Base-by-base conservation (phyloP, 2,113 vertebrate species). In the Polyodon spathula region DNA sequence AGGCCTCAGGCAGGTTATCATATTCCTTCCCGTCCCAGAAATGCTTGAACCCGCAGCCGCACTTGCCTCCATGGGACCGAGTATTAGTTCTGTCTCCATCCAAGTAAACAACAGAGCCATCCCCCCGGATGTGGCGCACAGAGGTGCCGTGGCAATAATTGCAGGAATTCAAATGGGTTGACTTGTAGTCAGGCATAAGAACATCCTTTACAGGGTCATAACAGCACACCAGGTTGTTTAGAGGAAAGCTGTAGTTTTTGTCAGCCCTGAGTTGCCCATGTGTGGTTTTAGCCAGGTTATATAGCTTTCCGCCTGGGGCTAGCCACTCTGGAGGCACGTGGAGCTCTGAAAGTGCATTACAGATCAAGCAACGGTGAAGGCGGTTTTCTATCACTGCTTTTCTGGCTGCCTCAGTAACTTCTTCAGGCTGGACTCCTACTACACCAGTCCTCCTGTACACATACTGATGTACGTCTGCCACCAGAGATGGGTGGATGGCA, bases 191-290 rank as follows among this genome's bases (percentile, higher is more conserved):
- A 4, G 95, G 93, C 16, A 92, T 42, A 55, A 99, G 82, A 59
- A 89, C 72, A 64, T 98, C 96, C 66, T 86, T 87, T 40, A 86
- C 59, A 0, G 89, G 80, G 73, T 94, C 93, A 52, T 95, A 99
- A 1, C 91, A 97, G 74, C 95, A 99, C 59, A 99, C 92, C 70
- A 97, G 75, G 58, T 84, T 94, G 78, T 93, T 97, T 40, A 98
- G 85, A 3, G 96, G 93, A 71, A 99, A 99, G 72, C 94, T 99
- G 67, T 99, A 99, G 81, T 97, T 98, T 87, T 97, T 97, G 73
- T 99, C 96, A 1, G 89, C 83, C 40, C 93, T 82, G 43, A 99
- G 84, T 11, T 92, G 90, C 42, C 96, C 94, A 0, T 99, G 94
- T 1, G 94, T 97, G 66, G 88, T 86, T 58, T 92, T 92, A 71